These are phyloP conservation scores for Phaedon cochleariae DNA, from an alignment of 2,888 invertebrate species.

Conservation along the genomic window DNA sequence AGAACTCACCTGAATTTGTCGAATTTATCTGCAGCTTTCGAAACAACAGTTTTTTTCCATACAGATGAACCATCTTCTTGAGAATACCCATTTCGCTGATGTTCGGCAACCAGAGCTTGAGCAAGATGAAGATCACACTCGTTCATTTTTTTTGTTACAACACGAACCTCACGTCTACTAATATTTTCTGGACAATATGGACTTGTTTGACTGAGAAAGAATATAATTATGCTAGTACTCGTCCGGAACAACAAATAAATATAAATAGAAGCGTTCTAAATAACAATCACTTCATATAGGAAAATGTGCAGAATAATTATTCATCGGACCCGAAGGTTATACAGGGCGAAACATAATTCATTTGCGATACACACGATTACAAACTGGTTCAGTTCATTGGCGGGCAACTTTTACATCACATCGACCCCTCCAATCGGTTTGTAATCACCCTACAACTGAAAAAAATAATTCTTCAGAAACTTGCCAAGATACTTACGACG, in stretches of 20 bases:
- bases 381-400: no score
- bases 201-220: constrained; percentile 1
- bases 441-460: no score
- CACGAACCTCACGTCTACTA: neutral
- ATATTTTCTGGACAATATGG: constrained; percentile 2
- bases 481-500: no score
- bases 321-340: constrained; percentile 30
- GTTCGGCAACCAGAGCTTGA: constrained; percentile 73
- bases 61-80: constrained; percentile 68
- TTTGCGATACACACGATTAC: neutral
- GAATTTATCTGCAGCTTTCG: constrained; percentile 49
- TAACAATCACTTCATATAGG: constrained; percentile 30
- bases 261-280: constrained; percentile 36
- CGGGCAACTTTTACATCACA: no score
- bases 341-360: constrained; percentile 21
- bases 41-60: constrained; percentile 70
- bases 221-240: constrained; percentile 16
- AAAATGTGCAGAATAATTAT: constrained; percentile 25
- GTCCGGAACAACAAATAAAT: constrained; percentile 17
- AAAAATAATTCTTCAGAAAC: no score
- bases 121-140: constrained; percentile 79
- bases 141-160: constrained; percentile 66
- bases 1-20: constrained; percentile 52
- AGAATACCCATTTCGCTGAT: constrained; percentile 56
- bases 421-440: no score